phyloP scores from a whole-genome alignment of 2,797 vertebrate genomes.

The Enteromius trimaculatus region DNA sequence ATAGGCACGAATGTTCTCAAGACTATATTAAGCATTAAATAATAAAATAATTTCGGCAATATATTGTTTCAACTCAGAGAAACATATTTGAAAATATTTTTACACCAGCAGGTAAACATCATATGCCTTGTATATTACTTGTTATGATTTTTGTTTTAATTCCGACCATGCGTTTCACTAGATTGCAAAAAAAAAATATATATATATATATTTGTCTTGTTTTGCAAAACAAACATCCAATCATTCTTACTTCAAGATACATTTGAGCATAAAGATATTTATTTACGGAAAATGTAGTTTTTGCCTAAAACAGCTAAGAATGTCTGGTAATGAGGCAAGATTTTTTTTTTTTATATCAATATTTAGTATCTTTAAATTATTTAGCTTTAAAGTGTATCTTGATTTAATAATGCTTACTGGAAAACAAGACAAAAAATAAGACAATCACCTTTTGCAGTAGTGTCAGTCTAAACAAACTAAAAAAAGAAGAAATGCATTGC shows the following conservation, averaged over 20 bases:
- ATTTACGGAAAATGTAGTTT: neutral
- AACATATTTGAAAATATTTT: neutral
- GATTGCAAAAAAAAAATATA: neutral
- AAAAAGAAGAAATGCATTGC: neutral
- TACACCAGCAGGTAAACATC: neutral
- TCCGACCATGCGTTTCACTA: neutral
- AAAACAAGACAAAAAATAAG: neutral
- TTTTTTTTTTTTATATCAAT: neutral
- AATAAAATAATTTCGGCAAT: neutral
- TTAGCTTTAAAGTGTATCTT: neutral
- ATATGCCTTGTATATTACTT: neutral
- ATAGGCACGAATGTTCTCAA: neutral
- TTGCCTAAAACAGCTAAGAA: neutral
- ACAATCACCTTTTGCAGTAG: neutral
- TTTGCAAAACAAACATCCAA: neutral
- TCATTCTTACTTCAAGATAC: neutral
- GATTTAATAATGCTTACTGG: neutral
- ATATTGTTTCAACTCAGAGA: neutral
- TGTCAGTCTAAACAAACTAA: neutral
- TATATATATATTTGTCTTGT: neutral
- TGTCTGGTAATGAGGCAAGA: neutral
- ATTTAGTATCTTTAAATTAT: neutral
- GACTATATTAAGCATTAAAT: constrained; percentile 17
- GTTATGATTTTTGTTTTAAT: neutral
- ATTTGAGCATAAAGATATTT: neutral